Conservation (phyloP, 2,797 vertebrate species). For the Fundulus diaphanus region DNA sequence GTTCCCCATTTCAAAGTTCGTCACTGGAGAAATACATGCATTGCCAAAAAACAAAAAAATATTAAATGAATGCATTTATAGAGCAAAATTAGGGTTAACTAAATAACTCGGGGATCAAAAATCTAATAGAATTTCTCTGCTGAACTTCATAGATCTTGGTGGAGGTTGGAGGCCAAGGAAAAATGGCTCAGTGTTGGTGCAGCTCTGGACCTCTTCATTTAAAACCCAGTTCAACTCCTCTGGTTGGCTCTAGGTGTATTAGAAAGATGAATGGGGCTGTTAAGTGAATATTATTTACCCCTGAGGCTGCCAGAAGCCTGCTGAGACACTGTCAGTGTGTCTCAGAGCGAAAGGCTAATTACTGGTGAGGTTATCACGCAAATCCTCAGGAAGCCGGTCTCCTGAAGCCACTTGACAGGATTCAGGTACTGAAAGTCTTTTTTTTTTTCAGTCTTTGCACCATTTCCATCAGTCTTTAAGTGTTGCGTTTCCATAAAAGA, state of each 20-base stretch:
- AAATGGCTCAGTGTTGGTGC: neutral
- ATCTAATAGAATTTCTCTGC: neutral
- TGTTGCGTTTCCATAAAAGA: constrained; percentile 1
- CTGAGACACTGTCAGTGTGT: constrained; percentile 50
- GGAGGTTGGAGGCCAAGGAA: neutral
- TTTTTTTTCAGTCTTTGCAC: neutral
- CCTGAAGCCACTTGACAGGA: neutral
- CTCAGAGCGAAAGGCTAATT: constrained; percentile 43
- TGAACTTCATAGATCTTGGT: neutral
- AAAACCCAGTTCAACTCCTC: neutral
- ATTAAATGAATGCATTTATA: neutral
- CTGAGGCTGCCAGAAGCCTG: constrained; percentile 42
- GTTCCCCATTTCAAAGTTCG: neutral
- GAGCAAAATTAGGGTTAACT: neutral
- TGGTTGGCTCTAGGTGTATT: neutral
- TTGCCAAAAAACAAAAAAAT: no score
- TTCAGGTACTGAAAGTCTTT: neutral
- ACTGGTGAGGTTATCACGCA: constrained; percentile 52
- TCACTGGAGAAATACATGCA: neutral
- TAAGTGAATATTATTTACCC: constrained; percentile 30
- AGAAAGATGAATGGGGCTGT: constrained; percentile 14
- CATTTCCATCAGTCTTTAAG: neutral
- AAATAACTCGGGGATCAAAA: neutral
- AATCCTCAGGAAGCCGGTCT: constrained; percentile 55
- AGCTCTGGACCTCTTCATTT: no score